Evolutionary conservation across 2,113 vertebrate genomes (phyloP).

Genomic region (Sigmodon hispidus): DNA sequence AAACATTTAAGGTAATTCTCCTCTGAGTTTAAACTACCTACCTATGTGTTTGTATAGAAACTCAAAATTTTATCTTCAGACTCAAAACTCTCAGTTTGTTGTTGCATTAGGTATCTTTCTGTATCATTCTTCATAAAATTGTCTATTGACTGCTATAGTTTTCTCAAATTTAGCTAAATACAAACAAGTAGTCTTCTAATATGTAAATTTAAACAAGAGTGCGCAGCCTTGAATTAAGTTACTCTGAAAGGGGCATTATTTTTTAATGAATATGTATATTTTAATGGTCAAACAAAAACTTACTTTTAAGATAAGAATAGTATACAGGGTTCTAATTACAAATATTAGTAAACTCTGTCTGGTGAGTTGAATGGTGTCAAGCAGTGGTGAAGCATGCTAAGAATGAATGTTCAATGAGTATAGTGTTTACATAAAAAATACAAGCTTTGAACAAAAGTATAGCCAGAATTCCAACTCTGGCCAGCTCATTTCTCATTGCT

Average conservation of each 20-base stretch:
- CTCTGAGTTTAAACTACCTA: neutral
- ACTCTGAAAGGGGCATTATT: no score
- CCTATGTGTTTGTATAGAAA: no score
- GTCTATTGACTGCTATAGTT: neutral
- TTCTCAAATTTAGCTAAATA: neutral
- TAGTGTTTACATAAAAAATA: neutral
- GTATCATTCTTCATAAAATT: neutral
- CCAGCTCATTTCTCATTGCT: neutral
- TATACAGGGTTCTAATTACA: neutral
- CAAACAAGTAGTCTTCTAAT: neutral
- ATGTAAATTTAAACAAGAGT: neutral
- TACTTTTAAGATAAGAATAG: neutral
- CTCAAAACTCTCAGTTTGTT: neutral
- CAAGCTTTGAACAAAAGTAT: neutral
- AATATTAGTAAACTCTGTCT: neutral
- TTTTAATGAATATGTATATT: neutral
- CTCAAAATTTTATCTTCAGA: neutral
- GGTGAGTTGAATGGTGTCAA: neutral
- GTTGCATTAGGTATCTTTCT: neutral
- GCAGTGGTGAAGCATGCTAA: neutral
- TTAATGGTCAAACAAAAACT: neutral
- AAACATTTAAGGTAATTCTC: neutral
- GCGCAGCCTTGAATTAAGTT: neutral
- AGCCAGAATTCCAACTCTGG: neutral
- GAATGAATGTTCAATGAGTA: neutral